phyloP scores from a whole-genome alignment of 2,888 invertebrate genomes.

The Yponomeuta cagnagella region DNA sequence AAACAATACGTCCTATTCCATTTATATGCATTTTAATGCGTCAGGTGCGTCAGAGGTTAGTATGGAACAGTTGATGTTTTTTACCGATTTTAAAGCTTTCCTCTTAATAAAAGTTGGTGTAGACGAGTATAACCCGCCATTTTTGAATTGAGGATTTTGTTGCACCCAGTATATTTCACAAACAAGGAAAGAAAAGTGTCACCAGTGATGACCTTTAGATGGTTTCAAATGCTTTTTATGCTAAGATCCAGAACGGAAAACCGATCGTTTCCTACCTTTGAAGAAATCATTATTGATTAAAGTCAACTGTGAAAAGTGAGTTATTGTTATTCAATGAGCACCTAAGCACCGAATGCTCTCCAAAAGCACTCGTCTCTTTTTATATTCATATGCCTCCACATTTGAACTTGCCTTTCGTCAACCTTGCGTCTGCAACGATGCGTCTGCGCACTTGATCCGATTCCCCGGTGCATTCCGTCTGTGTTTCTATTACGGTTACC shows the following conservation, averaged over 20 bases:
- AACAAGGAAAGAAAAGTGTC: too few relatives aligned
- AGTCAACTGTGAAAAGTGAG: constrained; percentile 10
- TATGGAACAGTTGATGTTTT: too few relatives aligned
- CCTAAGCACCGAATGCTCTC: constrained; percentile 41
- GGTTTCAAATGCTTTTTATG: too few relatives aligned
- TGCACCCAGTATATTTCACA: too few relatives aligned
- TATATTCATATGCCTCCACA: constrained; percentile 30
- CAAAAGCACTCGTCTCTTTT: constrained; percentile 35
- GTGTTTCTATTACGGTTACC: constrained; percentile 1
- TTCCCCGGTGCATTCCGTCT: not conserved
- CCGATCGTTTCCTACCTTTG: not conserved
- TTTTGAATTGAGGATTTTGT: too few relatives aligned
- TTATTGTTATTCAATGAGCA: constrained; percentile 22
- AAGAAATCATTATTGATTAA: constrained; percentile 9
- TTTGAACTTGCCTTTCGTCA: constrained; percentile 16
- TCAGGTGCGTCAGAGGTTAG: too few relatives aligned
- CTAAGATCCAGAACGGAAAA: not conserved
- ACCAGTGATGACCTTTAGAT: too few relatives aligned
- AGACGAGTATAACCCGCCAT: too few relatives aligned
- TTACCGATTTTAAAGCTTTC: too few relatives aligned
- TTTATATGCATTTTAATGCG: too few relatives aligned
- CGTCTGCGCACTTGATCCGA: constrained; percentile 9
- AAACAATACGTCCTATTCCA: too few relatives aligned
- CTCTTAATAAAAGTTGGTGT: too few relatives aligned
- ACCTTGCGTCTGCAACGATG: not conserved